These are phyloP conservation scores for Junonia oenone DNA, from an alignment of 2,888 invertebrate genomes.

Conservation along the genomic window DNA sequence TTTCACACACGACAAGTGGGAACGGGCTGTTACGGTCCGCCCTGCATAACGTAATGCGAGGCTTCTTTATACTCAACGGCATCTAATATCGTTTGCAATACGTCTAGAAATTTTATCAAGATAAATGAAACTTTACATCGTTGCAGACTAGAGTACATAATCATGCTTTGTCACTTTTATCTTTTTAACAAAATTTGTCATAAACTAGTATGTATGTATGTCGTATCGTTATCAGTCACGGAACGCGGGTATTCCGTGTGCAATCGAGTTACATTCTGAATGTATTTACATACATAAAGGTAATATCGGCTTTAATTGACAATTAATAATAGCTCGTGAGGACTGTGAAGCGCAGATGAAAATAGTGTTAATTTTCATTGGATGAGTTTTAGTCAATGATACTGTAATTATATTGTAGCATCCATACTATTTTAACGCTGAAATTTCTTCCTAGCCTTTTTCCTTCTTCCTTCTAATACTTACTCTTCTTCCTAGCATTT, in stretches of 20 bases:
- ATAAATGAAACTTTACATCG: too few relatives aligned
- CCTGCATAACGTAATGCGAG: too few relatives aligned
- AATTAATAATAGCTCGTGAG: conserved; percentile 10
- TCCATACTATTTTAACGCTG: too few relatives aligned
- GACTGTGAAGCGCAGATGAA: neutral
- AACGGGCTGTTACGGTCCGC: too few relatives aligned
- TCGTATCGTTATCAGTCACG: neutral
- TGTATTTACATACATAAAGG: conserved; percentile 24
- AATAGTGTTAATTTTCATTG: neutral
- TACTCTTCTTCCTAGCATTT: too few relatives aligned
- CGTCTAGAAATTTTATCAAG: neutral
- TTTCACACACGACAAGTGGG: too few relatives aligned
- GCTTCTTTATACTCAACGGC: neutral
- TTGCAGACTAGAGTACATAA: too few relatives aligned
- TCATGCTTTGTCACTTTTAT: too few relatives aligned
- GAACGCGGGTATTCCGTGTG: conserved; percentile 20
- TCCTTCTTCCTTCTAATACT: too few relatives aligned
- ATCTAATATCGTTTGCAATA: neutral
- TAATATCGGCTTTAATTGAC: conserved; percentile 20
- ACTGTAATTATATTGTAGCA: neutral
- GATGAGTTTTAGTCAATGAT: neutral
- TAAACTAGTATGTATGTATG: too few relatives aligned
- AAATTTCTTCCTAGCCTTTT: too few relatives aligned
- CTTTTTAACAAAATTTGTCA: too few relatives aligned
- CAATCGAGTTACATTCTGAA: conserved; percentile 30